These are phyloP conservation scores for Ooceraea biroi DNA, from an alignment of 1,140 invertebrate genomes.

Conservation along the genomic window DNA sequence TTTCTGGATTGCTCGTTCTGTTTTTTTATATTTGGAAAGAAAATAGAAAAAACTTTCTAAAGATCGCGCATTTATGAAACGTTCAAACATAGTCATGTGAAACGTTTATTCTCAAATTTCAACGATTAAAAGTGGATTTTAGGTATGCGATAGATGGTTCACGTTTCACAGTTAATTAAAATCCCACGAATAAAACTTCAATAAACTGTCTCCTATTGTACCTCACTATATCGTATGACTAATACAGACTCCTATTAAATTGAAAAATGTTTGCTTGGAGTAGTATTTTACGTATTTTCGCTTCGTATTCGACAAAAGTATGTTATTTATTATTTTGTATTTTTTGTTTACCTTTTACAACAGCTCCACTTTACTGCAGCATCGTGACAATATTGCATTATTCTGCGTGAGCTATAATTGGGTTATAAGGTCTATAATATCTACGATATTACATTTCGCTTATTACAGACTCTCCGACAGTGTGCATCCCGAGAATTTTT, in stretches of 20 bases:
- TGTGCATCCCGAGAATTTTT: background rate
- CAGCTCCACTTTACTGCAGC: background rate
- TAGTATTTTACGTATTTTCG: background rate
- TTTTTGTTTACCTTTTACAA: background rate
- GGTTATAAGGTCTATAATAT: background rate
- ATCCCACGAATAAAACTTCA: background rate
- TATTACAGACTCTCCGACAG: background rate
- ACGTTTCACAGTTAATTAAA: constrained; percentile 25
- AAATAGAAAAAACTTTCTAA: background rate
- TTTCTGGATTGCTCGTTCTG: background rate
- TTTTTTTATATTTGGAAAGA: background rate
- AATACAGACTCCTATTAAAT: constrained; percentile 31
- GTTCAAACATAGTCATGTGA: constrained; percentile 19
- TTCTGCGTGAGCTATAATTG: background rate
- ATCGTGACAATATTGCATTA: background rate
- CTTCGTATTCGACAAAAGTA: background rate
- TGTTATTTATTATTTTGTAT: background rate
- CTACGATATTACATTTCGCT: background rate
- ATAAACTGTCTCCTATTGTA: constrained; percentile 9
- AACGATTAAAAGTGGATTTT: constrained; percentile 10
- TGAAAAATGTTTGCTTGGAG: constrained; percentile 1
- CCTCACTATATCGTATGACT: background rate
- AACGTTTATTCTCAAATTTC: constrained; percentile 11
- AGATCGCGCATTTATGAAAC: background rate
- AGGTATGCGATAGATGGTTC: background rate